These are phyloP conservation scores for Choreutis nemorana DNA, from an alignment of 2,888 invertebrate species.

Conservation along the genomic window DNA sequence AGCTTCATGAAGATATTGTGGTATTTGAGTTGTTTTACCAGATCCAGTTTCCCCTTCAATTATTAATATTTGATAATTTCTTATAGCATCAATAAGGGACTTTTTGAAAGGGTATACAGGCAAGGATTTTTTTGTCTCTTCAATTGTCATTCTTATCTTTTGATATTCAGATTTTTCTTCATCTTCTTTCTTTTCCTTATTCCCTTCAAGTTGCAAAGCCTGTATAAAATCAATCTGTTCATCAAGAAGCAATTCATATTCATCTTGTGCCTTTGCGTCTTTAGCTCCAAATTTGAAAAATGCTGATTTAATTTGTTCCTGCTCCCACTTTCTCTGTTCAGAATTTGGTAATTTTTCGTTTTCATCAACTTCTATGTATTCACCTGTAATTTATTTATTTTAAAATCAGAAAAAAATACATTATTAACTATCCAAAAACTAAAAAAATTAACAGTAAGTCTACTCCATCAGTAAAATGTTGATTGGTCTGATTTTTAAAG, in stretches of 20 bases:
- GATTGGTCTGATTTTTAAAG: too few species aligned
- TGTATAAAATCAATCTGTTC: conserved; percentile 99
- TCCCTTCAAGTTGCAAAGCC: conserved; percentile 81
- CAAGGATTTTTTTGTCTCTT: conserved; percentile 90
- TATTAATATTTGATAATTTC: conserved; percentile 87
- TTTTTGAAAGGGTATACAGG: conserved; percentile 94
- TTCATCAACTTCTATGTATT: conserved; percentile 87
- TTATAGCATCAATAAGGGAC: conserved; percentile 90
- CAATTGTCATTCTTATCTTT: conserved; percentile 80
- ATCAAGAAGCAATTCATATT: conserved; percentile 93
- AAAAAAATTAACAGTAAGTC: too few species aligned
- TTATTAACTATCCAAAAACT: too few species aligned
- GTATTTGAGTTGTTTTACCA: conserved; percentile 99
- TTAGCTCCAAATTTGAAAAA: conserved; percentile 93
- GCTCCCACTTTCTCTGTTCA: conserved; percentile 96
- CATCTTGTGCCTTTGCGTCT: conserved; percentile 77
- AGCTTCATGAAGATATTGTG: conserved; percentile 96
- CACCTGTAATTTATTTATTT: conserved; percentile 41
- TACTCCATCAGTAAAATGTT: too few species aligned
- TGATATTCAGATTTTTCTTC: conserved; percentile 70
- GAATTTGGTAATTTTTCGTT: conserved; percentile 84
- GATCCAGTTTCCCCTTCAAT: conserved; percentile 99
- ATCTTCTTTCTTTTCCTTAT: conserved; percentile 63
- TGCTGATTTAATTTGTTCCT: conserved; percentile 94
- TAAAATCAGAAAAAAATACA: too few species aligned